A percentile compares a stretch with the other conserved stretches of the same genome.
These are phyloP conservation scores for Karalla daura DNA, from an alignment of 2,797 vertebrate species.

Conservation along the genomic window DNA sequence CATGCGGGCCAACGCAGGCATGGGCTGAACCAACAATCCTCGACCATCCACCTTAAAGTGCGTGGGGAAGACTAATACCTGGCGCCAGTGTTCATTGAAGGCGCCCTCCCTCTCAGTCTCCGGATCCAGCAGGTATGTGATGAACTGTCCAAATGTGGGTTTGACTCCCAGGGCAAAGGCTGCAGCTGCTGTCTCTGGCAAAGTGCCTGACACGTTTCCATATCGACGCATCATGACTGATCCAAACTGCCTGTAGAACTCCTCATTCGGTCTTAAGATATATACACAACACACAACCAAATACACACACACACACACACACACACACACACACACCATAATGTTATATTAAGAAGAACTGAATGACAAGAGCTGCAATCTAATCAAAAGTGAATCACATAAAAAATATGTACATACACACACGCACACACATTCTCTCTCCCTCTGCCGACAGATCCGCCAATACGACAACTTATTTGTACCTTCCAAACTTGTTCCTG, in stretches of 20 bases:
- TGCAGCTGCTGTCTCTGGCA: slow-evolving; percentile 84
- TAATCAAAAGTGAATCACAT: slow-evolving; percentile 5
- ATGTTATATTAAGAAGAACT: no score
- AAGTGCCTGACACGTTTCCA: slow-evolving; percentile 82
- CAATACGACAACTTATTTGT: slow-evolving; percentile 24
- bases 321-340: slow-evolving; percentile 2
- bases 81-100: slow-evolving; percentile 96
- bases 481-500: slow-evolving; percentile 90
- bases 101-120: slow-evolving; percentile 85
- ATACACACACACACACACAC: no score
- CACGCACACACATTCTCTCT: neutral
- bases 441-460: neutral
- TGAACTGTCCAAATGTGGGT: slow-evolving; percentile 91
- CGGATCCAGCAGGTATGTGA: slow-evolving; percentile 92
- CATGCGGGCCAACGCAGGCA: no score
- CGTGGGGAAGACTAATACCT: slow-evolving; percentile 69
- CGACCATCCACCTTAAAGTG: no score
- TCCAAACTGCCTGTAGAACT: slow-evolving; percentile 90
- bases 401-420: neutral
- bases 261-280: slow-evolving; percentile 84
- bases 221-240: slow-evolving; percentile 88
- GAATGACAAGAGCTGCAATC: slow-evolving; percentile 4
- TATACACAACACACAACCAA: slow-evolving; percentile 5
- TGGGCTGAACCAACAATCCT: no score
- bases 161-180: slow-evolving; percentile 87